Evolutionary conservation across 1,140 invertebrate species (phyloP), one percentile per base, ranked within the genome.

Genomic region (Pseudachorutes palmiensis): DNA sequence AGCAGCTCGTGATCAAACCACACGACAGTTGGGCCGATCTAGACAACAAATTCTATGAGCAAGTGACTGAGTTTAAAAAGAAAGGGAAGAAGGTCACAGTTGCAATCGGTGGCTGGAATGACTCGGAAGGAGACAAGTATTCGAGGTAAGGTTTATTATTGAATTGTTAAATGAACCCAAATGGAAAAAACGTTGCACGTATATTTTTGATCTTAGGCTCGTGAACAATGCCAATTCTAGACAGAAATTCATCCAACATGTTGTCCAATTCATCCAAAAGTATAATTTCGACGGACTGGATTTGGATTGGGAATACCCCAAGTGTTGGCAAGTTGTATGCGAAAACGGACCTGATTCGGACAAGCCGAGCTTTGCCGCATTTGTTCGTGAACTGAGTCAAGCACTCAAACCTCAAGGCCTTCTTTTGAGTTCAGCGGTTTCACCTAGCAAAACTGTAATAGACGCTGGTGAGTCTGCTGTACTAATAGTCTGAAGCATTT

Each of bases 381-480:
- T 89, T 61, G 82, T 92, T 0, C 79, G 79, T 63, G 91, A 94
- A 76, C 75, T 96, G 0, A 87, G 85, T 45, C 81, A 81, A 26
- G 86, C 85, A 2, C 88, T 95, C 63, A 84, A 70, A 51, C 75
- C 32, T 60, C 70, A 59, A 72, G 74, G 74, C 67, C 74, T 90
- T 2, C 77, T 93, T 0, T 77, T 94, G 2, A 90, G 89, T 1
- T 83, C 91, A 0, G 91, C 91, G 0, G 91, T 94, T 0, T 92
- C 90, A 0, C 90, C 91, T 0, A 93, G 87, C 75, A 94, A 93
- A 79, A 87, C 84, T 72, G 88, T 93, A 0, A 89, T 94, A 55
- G 90, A 94, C 76, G 85, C 83, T 1, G 79, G 79, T 80, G 71
- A 71, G 74, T 68, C 3, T 29, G n/a, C 59, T 9, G 59, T n/a